These are phyloP conservation scores for Kryphioiulus occultus DNA, from an alignment of 2,888 invertebrate species.

Conservation along the genomic window DNA sequence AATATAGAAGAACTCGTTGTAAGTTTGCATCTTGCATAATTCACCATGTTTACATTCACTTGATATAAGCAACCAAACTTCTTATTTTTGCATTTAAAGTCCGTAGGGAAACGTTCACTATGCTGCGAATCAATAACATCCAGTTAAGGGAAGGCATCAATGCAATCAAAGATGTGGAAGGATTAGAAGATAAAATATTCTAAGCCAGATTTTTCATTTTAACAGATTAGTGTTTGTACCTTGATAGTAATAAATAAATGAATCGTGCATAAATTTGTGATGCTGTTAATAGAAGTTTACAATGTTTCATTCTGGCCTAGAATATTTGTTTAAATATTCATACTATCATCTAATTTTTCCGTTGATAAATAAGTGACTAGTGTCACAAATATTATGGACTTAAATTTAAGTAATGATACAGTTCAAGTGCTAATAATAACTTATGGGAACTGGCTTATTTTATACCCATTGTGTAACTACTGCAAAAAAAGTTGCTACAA, in stretches of 20 bases:
- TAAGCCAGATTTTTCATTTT: neutral
- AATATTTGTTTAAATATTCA: too few species aligned
- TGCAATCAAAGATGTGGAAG: constrained; percentile 64
- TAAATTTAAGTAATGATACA: too few species aligned
- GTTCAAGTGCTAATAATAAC: neutral
- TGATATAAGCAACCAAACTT: constrained; percentile 47
- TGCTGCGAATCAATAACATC: constrained; percentile 62
- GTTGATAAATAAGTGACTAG: too few species aligned
- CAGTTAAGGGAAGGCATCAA: constrained; percentile 66
- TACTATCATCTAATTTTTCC: too few species aligned
- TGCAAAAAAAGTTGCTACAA: neutral
- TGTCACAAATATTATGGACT: too few species aligned
- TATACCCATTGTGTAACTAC: neutral
- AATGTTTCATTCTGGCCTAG: too few species aligned
- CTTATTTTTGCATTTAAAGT: constrained; percentile 58
- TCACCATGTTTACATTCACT: neutral
- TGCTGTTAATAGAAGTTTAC: too few species aligned
- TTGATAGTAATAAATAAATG: neutral
- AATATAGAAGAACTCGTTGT: constrained; percentile 54
- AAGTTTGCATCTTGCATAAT: constrained; percentile 46
- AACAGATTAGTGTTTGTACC: neutral
- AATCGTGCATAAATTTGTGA: neutral
- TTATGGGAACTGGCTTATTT: too few species aligned
- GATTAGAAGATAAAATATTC: constrained; percentile 59
- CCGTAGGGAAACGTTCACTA: constrained; percentile 59